A percentile compares a stretch with the other conserved stretches of the same genome.
Conservation (phyloP, 1,140 invertebrate genomes). For the Choristoneura fumiferana region DNA sequence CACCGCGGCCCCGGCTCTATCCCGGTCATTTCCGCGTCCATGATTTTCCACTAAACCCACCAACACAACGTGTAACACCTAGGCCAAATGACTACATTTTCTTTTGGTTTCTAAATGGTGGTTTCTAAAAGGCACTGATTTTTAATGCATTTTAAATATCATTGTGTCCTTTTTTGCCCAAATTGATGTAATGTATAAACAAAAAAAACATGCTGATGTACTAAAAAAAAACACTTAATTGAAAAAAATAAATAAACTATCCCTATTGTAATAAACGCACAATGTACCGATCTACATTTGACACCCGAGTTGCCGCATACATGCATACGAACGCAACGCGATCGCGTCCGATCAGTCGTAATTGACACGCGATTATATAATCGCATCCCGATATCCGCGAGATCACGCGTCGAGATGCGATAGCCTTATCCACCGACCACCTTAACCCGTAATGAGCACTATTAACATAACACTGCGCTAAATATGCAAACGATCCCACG, state of each 20-base stretch:
- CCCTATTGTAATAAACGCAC: not conserved
- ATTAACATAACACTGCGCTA: constrained; percentile 50
- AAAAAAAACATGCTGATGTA: too few relatives aligned
- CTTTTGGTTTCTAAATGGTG: constrained; percentile 22
- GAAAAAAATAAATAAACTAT: too few relatives aligned
- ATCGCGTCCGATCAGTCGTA: constrained; percentile 62
- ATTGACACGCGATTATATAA: constrained; percentile 48
- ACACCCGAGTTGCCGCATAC: constrained; percentile 48
- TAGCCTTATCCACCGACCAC: constrained; percentile 55
- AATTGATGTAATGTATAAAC: too few relatives aligned
- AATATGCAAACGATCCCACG: constrained; percentile 11
- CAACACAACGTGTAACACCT: constrained; percentile 27
- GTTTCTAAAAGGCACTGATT: too few relatives aligned
- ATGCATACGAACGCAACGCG: constrained; percentile 66
- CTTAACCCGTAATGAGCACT: constrained; percentile 56
- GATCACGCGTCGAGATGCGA: constrained; percentile 55
- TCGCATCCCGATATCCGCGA: constrained; percentile 65
- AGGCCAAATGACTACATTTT: constrained; percentile 1
- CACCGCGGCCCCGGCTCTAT: constrained; percentile 34
- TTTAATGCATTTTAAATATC: too few relatives aligned
- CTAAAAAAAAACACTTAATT: too few relatives aligned
- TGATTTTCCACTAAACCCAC: constrained; percentile 35
- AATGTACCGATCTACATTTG: not conserved
- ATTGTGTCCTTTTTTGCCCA: too few relatives aligned
- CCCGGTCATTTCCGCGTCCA: constrained; percentile 54